Conservation (phyloP, 2,113 vertebrate genomes). For the Nymphicus hollandicus region DNA sequence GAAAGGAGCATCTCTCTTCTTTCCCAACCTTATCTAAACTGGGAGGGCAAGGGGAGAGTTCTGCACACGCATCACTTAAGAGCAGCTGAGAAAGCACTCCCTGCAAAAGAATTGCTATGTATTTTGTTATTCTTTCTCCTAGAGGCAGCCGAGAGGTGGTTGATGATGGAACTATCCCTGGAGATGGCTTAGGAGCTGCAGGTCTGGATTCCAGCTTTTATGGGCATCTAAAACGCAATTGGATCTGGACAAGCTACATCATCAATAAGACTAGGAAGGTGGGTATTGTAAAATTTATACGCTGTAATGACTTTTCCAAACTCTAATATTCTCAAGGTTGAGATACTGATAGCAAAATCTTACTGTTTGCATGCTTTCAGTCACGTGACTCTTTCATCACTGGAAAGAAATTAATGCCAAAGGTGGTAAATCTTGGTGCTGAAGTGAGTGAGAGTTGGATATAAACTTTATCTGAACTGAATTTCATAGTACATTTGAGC, state of each 20-base stretch:
- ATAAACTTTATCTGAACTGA: background rate
- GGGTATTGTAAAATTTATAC: background rate
- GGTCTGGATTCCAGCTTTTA: conserved; percentile 93
- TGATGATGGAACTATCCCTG: conserved; percentile 85
- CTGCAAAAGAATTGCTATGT: background rate
- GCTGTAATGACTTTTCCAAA: background rate
- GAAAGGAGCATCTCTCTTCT: background rate
- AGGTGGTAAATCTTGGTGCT: background rate
- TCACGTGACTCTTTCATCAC: background rate
- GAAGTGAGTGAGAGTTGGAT: background rate
- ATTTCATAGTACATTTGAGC: background rate
- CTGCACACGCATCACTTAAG: background rate
- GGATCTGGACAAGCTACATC: conserved; percentile 94
- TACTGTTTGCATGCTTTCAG: background rate
- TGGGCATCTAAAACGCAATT: conserved; percentile 92
- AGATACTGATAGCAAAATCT: background rate
- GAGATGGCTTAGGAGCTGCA: conserved; percentile 88
- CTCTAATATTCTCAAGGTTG: background rate
- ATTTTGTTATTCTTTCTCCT: background rate
- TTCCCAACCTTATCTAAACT: background rate
- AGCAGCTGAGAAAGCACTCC: background rate
- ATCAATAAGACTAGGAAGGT: conserved; percentile 80
- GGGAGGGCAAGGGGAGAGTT: background rate
- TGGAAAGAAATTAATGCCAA: background rate
- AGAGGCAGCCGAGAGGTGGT: conserved; percentile 84